Evolutionary conservation across 2,113 vertebrate species (phyloP), one percentile per base, ranked within the genome.

Genomic region (Phalacrocorax brasilianus): DNA sequence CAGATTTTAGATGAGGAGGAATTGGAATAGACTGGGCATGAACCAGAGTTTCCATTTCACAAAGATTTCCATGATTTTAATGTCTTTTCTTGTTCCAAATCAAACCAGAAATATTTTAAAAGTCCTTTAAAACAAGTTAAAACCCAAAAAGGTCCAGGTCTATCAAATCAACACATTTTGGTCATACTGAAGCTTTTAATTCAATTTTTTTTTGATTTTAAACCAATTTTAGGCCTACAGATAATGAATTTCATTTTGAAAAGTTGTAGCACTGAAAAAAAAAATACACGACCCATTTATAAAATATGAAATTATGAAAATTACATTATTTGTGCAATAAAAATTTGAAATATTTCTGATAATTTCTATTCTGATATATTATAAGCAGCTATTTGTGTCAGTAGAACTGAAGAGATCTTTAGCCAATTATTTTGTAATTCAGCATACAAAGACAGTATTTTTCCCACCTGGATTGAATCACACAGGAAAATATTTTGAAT

Each of bases 121-220:
- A 78, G 38, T 67, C 44, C 7, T 78, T 75, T 61, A 91, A 73
- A 93, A 2, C 14, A 86, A 67, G 12, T 33, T 81, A 33, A 86
- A 84, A 7, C 0, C 2, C 38, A 0, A 4, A 84, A 63, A 42
- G 7, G 1, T 53, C 16, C 13, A 56, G 6, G 3, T 44, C 23
- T 65, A 14, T n/a, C 42, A 85, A 88, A 71, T 30, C 44, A 85
- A 70, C 3, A 61, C 5, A 38, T 94, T 92, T 91, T 68, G 4
- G 4, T 94, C 5, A 8, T 24, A 50, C 1, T 27, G 14, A 83
- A 88, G 4, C 4, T 55, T 91, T 47, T 24, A 53, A 44, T 81
- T 87, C 3, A 38, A 38, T 38, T 38, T 38, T 38, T 38, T 38
- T 38, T 38, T 38, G 5, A 38, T 38, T 38, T 38, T 5, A 38